A percentile compares a stretch with the other conserved stretches of the same genome.
Conservation (phyloP, 2,797 vertebrate species). For the Enteromius viviparus region DNA sequence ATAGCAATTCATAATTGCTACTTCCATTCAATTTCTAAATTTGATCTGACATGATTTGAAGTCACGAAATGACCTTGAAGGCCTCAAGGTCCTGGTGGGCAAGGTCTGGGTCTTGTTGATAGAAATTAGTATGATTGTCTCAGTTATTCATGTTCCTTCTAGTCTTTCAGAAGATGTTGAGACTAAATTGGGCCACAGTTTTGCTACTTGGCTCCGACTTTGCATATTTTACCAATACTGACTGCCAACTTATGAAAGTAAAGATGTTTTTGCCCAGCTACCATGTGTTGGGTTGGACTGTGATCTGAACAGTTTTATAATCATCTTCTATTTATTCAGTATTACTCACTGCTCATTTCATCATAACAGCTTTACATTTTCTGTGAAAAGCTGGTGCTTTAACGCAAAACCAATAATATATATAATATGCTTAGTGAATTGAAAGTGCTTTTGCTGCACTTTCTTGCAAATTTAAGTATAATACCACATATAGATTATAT, state of each 20-base stretch:
- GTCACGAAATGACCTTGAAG: not conserved
- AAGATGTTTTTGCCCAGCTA: slow-evolving; percentile 3
- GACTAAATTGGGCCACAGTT: slow-evolving; percentile 11
- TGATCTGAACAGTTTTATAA: slow-evolving; percentile 2
- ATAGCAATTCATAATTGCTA: not conserved
- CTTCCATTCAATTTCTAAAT: not conserved
- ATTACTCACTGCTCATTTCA: not conserved
- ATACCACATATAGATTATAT: not conserved
- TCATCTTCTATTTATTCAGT: not conserved
- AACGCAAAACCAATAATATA: not conserved
- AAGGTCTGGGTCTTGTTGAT: not conserved
- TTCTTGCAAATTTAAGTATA: not conserved
- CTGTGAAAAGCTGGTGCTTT: not conserved
- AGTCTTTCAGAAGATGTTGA: not conserved
- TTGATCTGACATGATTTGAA: not conserved
- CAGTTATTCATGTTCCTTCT: not conserved
- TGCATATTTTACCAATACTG: slow-evolving; percentile 13
- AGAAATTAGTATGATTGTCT: not conserved
- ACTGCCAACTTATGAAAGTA: not conserved
- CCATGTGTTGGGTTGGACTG: slow-evolving; percentile 13
- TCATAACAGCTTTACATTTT: not conserved
- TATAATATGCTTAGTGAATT: not conserved
- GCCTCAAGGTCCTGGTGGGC: slow-evolving; percentile 13
- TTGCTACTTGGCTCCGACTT: slow-evolving; percentile 27
- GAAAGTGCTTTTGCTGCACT: not conserved